Evolutionary conservation across 2,113 vertebrate genomes (phyloP), one percentile per base, ranked within the genome.

Genomic region (Mastomys coucha): DNA sequence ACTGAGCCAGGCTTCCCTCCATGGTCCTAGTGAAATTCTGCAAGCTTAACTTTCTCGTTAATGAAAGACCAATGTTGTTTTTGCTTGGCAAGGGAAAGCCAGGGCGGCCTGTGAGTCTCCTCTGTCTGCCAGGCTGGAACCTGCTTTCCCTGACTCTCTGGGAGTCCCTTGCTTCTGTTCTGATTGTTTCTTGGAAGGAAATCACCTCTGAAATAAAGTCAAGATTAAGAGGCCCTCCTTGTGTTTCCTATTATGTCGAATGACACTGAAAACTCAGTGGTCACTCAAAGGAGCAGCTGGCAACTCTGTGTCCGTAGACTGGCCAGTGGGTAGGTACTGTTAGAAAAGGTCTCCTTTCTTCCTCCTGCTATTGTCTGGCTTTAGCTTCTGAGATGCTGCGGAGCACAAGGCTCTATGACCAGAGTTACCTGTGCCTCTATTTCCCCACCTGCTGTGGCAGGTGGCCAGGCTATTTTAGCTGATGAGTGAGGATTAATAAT

Each of bases 131-230:
- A 90, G 94, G 51, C 56, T 65, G 73, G 77, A 94, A 90, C 63
- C 31, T 95, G 91, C 75, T 97, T 94, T 70, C 28, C 51, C 56
- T 19, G 89, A 39, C 3, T 26, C 73, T 58, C 49, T 75, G 69
- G 51, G 86, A 31, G 91, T 14, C n/a, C 49, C 2, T 49, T 22
- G 70, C 86, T 39, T 80, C 84, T 53, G 58, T 19, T 19, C 22
- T 5, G 45, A 39, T 81, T 0, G 2, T 85, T 97, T 84, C 80
- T 96, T 51, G 76, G 76, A 96, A 80, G 70, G 60, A 58, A 67
- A 28, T 73, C 53, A 63, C 14, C 69, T 95, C 67, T 8, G 7
- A 31, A 81, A n/a, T 58, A 76, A 42, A 7, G 60, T 87, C 67
- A 13, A 53, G 36, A 82, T 60, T 53, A 6, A 16, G 80, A 90